Conservation (phyloP, 1,140 invertebrate genomes). For the Planococcus citri region DNA sequence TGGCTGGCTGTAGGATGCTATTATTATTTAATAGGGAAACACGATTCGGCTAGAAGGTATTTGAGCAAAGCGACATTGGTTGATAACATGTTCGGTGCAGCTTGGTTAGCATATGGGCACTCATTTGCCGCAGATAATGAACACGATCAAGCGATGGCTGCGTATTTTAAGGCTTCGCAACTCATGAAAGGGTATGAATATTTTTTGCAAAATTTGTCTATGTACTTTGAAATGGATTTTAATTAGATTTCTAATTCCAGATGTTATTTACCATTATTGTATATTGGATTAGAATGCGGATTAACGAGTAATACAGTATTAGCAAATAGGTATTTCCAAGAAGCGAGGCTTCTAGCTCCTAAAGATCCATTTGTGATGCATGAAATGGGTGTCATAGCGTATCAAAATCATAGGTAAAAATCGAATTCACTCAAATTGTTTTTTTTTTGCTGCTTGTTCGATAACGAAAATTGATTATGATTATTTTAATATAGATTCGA, state of each 20-base stretch:
- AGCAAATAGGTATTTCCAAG: constrained; percentile 84
- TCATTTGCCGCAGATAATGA: constrained; percentile 93
- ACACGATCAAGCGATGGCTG: constrained; percentile 96
- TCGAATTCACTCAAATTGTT: too few relatives aligned
- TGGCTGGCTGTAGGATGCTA: constrained; percentile 98
- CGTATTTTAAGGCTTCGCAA: constrained; percentile 85
- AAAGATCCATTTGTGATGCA: constrained; percentile 88
- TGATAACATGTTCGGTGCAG: constrained; percentile 82
- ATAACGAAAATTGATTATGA: background rate
- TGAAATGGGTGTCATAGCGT: constrained; percentile 87
- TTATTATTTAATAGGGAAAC: constrained; percentile 84
- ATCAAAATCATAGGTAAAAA: constrained; percentile 68
- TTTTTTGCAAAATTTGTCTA: too few relatives aligned
- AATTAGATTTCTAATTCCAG: constrained; percentile 32
- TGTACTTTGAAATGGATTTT: too few relatives aligned
- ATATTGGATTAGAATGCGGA: constrained; percentile 91
- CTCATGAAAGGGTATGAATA: constrained; percentile 53
- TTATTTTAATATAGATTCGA: constrained; percentile 47
- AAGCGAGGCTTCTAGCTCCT: constrained; percentile 68
- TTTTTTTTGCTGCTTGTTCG: too few relatives aligned
- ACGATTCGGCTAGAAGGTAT: constrained; percentile 77
- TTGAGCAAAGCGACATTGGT: constrained; percentile 82
- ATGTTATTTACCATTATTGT: constrained; percentile 78
- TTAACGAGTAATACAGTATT: constrained; percentile 83
- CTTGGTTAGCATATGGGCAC: constrained; percentile 93